Percentiles rank a stretch among this genome's conserved stretches.
phyloP scores from a whole-genome alignment of 2,113 vertebrate species.

The Erpornis zantholeuca region DNA sequence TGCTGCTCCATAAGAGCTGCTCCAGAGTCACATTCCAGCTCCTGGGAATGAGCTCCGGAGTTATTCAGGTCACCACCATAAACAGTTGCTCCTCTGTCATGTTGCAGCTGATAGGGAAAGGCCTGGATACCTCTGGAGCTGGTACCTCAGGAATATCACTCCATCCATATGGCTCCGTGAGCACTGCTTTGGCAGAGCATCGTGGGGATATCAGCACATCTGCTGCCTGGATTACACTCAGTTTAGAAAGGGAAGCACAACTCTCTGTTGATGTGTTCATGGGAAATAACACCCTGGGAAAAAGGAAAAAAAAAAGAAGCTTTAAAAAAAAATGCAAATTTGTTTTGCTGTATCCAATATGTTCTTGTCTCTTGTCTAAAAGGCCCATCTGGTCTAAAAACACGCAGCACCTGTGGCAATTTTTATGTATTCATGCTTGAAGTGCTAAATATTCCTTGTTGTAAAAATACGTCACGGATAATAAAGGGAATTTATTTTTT shows the following conservation, averaged over 20 bases:
- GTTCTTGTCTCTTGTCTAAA: not conserved
- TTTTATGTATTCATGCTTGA: not conserved
- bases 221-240: not conserved
- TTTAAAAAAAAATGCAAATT: not conserved
- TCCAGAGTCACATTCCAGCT: not conserved
- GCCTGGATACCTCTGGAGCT: not conserved
- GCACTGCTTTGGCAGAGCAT: not conserved
- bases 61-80: not conserved
- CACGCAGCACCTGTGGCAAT: not conserved
- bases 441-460: not conserved
- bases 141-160: not conserved
- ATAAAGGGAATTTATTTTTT: not conserved
- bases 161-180: not conserved
- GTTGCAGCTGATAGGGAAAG: not conserved
- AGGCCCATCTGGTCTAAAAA: constrained; percentile 3
- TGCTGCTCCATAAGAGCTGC: not conserved
- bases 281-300: not conserved
- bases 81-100: not conserved
- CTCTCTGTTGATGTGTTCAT: not conserved
- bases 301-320: not conserved
- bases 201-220: not conserved
- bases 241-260: not conserved
- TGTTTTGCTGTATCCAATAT: constrained; percentile 9
- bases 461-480: not conserved
- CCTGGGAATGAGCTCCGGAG: not conserved